Conservation (phyloP, 2,113 vertebrate genomes). For the Ranitomeya variabilis region DNA sequence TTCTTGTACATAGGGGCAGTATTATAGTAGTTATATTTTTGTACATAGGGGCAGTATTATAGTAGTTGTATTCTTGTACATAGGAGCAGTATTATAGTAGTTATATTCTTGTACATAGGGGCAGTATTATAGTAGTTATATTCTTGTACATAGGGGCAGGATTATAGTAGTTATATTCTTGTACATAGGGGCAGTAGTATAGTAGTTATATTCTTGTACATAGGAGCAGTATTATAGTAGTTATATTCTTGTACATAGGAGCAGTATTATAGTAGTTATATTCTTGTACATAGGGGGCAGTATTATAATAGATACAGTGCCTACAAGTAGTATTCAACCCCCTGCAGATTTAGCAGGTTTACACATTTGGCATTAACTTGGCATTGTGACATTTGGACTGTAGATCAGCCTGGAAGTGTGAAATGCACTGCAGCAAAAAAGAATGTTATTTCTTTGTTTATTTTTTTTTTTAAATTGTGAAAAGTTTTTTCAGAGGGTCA, state of each 20-base stretch:
- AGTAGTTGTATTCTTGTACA: background rate
- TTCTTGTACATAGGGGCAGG: background rate
- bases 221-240: background rate
- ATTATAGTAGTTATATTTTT: constrained; percentile 3
- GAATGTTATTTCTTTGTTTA: no score
- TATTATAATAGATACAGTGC: background rate
- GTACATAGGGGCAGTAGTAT: background rate
- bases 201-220: constrained; percentile 1
- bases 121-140: background rate
- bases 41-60: background rate
- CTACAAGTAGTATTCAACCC: no score
- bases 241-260: no score
- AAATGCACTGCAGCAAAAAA: no score
- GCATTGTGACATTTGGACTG: no score
- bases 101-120: no score
- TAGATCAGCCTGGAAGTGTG: no score
- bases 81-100: background rate
- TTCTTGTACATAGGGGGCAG: background rate
- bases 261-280: background rate
- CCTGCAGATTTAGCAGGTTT: no score
- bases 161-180: constrained; percentile 6
- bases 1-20: background rate
- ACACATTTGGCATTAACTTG: no score
- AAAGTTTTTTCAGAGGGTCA: no score
- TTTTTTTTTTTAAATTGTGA: no score